These are phyloP conservation scores for Salvelinus fontinalis DNA, from an alignment of 2,113 vertebrate species.

Conservation along the genomic window DNA sequence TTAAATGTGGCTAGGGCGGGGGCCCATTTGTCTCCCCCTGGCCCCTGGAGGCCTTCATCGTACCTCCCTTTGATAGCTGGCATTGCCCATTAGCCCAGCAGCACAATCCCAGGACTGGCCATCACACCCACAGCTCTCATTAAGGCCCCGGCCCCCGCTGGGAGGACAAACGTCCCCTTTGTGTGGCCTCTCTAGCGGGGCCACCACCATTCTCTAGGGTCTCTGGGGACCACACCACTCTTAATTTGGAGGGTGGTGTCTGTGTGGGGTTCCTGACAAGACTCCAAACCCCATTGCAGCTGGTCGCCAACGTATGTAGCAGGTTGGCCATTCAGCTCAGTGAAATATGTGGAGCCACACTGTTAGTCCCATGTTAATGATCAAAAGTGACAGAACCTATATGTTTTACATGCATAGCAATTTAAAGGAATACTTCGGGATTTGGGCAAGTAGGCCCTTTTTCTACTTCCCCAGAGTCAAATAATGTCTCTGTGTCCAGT, in stretches of 20 bases:
- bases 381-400: slow-evolving; percentile 21
- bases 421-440: too few species aligned
- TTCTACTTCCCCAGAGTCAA: too few species aligned
- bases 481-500: too few species aligned
- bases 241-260: slow-evolving; percentile 70
- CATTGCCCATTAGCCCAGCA: slow-evolving; percentile 64
- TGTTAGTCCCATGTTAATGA: slow-evolving; percentile 39
- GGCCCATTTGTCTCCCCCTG: slow-evolving; percentile 46
- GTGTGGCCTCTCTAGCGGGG: slow-evolving; percentile 52
- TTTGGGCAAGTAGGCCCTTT: too few species aligned
- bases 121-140: slow-evolving; percentile 66
- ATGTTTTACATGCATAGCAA: slow-evolving; percentile 15
- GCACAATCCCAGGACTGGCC: slow-evolving; percentile 49
- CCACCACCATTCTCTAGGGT: slow-evolving; percentile 60
- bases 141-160: slow-evolving; percentile 68
- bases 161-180: slow-evolving; percentile 72
- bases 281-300: slow-evolving; percentile 36
- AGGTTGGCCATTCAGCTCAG: slow-evolving; percentile 47
- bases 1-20: slow-evolving; percentile 61
- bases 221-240: slow-evolving; percentile 56
- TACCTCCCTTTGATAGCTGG: slow-evolving; percentile 73
- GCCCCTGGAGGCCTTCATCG: slow-evolving; percentile 58
- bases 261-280: slow-evolving; percentile 50
- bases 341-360: slow-evolving; percentile 57
- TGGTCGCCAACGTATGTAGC: slow-evolving; percentile 36